These are phyloP conservation scores for Oreohelix idahoensis DNA, from an alignment of 1,140 invertebrate species.

Conservation along the genomic window DNA sequence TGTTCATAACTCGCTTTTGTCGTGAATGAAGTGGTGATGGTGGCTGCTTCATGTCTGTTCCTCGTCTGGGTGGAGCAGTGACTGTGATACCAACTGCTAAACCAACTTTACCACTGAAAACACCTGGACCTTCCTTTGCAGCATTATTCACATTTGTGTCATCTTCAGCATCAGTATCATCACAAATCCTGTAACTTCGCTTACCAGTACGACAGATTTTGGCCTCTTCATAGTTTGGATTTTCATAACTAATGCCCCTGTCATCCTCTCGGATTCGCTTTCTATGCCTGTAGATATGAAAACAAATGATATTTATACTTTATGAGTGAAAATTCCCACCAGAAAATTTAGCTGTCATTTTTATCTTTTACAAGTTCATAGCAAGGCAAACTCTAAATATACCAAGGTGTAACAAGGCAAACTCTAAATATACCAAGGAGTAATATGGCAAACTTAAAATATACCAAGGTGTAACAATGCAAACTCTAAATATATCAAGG, in stretches of 20 bases:
- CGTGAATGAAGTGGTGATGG: not conserved
- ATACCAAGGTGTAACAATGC: no score
- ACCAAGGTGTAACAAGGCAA: no score
- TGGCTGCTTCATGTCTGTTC: not conserved
- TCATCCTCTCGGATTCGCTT: constrained; percentile 12
- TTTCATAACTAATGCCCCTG: constrained; percentile 17
- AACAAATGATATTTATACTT: not conserved
- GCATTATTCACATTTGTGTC: not conserved
- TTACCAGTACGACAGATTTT: not conserved
- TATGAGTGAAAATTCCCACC: no score
- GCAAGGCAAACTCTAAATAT: no score
- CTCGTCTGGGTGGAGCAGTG: not conserved
- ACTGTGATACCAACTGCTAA: not conserved
- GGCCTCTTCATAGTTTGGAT: constrained; percentile 23
- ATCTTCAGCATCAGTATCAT: not conserved
- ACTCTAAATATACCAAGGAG: no score
- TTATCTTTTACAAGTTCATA: no score
- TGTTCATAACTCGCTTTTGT: not conserved
- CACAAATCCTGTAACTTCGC: not conserved
- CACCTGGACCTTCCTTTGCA: no score
- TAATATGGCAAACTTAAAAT: no score
- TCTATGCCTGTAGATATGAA: not conserved
- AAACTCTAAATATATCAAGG: no score
- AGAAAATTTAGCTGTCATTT: no score
- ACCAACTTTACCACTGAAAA: not conserved